Percentiles rank a stretch among this genome's conserved stretches.
phyloP scores from a whole-genome alignment of 2,113 vertebrate species.

The Oncorhynchus mykiss region DNA sequence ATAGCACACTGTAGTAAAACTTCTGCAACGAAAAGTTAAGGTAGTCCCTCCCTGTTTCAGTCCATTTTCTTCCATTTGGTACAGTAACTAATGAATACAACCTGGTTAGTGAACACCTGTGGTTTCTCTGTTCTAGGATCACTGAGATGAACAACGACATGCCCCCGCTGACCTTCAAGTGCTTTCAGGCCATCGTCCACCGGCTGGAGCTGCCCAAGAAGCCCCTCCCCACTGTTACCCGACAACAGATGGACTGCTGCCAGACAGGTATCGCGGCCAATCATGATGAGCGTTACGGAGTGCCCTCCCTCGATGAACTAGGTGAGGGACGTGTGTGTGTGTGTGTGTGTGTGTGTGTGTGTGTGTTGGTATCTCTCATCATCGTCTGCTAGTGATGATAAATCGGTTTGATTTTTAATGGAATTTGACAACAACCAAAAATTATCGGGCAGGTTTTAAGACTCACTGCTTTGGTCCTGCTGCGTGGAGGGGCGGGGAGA shows the following conservation, averaged over 20 bases:
- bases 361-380: not conserved
- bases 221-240: slow-evolving; percentile 31
- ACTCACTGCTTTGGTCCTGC: slow-evolving; percentile 31
- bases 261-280: slow-evolving; percentile 22
- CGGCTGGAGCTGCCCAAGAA: slow-evolving; percentile 41
- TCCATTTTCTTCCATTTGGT: not conserved
- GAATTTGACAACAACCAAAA: too few species aligned
- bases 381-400: not conserved
- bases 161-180: slow-evolving; percentile 52
- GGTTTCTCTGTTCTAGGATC: slow-evolving; percentile 32
- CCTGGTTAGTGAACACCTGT: not conserved
- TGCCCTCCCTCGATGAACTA: slow-evolving; percentile 49
- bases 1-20: too few species aligned
- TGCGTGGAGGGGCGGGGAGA: slow-evolving; percentile 50
- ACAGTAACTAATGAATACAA: not conserved
- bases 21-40: too few species aligned
- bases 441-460: slow-evolving; percentile 40
- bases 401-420: too few species aligned
- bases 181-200: slow-evolving; percentile 50
- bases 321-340: slow-evolving; percentile 25
- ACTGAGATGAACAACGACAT: slow-evolving; percentile 49
- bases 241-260: slow-evolving; percentile 36
- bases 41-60: not conserved
- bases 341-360: not conserved
- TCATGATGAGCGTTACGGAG: slow-evolving; percentile 42